Evolutionary conservation across 2,113 vertebrate genomes (phyloP).

Genomic region (Alexandromys fortis): DNA sequence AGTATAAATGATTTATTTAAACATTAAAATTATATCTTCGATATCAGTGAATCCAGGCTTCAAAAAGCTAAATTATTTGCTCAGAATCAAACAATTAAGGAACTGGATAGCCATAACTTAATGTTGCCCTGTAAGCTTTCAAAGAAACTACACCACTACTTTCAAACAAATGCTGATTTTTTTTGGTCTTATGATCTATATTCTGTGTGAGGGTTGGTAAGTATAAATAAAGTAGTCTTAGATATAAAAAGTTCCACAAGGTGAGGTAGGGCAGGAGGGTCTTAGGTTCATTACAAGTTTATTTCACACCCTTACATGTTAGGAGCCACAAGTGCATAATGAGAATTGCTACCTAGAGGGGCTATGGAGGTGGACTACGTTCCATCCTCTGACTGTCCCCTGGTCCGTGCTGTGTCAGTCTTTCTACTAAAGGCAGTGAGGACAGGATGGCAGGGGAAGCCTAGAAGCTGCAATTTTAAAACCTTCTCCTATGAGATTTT

Average conservation of each 20-base stretch:
- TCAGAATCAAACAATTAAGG: not conserved
- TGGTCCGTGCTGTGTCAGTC: not conserved
- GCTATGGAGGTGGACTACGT: not conserved
- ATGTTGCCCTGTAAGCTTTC: not conserved
- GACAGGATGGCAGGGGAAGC: not conserved
- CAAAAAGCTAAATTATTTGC: not conserved
- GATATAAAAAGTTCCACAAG: not conserved
- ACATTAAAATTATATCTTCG: not conserved
- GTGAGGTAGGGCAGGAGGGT: not conserved
- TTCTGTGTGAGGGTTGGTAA: not conserved
- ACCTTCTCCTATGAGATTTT: not conserved
- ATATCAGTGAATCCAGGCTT: not conserved
- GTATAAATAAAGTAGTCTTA: not conserved
- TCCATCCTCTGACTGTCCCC: not conserved
- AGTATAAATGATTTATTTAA: conserved; percentile 27
- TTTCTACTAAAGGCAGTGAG: not conserved
- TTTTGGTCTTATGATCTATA: not conserved
- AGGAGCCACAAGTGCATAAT: not conserved
- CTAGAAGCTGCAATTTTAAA: not conserved
- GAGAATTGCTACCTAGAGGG: not conserved
- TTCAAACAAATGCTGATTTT: not conserved
- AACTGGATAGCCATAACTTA: not conserved
- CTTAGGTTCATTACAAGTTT: not conserved
- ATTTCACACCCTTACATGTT: not conserved
- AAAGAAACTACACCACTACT: not conserved